These are phyloP conservation scores for Mythimna loreyi DNA, from an alignment of 2,888 invertebrate species.

Conservation along the genomic window DNA sequence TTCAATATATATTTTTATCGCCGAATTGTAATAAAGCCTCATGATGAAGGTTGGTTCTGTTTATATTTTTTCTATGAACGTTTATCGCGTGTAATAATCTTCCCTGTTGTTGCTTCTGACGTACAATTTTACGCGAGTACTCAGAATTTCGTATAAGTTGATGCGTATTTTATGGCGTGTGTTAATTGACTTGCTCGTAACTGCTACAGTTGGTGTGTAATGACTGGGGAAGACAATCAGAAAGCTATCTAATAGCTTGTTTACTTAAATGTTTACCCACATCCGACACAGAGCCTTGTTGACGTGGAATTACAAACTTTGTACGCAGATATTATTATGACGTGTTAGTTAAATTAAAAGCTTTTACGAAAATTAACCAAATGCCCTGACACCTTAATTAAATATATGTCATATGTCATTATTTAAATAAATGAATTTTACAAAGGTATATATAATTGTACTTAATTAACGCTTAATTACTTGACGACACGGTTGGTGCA, in stretches of 20 bases:
- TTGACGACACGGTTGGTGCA: no score
- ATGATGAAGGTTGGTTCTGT: constrained; percentile 60
- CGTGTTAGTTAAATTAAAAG: constrained; percentile 42
- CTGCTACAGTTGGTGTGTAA: constrained; percentile 56
- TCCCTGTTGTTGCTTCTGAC: constrained; percentile 69
- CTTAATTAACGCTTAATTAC: background rate
- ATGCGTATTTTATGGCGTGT: constrained; percentile 67
- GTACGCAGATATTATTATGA: constrained; percentile 42
- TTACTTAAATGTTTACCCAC: constrained; percentile 49
- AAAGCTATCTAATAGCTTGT: constrained; percentile 59
- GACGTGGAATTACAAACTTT: constrained; percentile 52
- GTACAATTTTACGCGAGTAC: constrained; percentile 64
- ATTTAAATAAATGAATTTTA: background rate
- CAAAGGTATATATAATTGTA: background rate
- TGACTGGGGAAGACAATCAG: constrained; percentile 61
- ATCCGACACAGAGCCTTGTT: constrained; percentile 47
- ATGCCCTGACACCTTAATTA: background rate
- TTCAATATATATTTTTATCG: constrained; percentile 76
- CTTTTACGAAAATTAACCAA: constrained; percentile 14
- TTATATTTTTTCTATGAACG: constrained; percentile 54
- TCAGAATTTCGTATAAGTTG: constrained; percentile 65
- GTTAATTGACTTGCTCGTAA: constrained; percentile 69
- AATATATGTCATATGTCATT: background rate
- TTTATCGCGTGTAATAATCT: constrained; percentile 66
- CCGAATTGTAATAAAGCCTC: constrained; percentile 71